These are phyloP conservation scores for Phrynocephalus forsythii DNA, from an alignment of 2,797 vertebrate genomes.

Conservation along the genomic window DNA sequence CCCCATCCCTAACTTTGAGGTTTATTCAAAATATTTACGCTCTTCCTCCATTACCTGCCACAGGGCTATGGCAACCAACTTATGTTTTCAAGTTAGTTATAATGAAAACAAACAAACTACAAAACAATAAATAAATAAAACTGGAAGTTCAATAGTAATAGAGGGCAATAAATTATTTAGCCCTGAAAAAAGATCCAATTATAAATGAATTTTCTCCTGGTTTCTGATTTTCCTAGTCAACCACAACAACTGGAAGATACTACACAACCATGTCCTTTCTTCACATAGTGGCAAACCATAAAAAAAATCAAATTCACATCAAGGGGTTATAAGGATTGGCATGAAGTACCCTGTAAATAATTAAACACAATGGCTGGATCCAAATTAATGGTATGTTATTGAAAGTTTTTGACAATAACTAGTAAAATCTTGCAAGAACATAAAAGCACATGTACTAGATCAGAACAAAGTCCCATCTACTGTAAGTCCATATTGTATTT, in stretches of 20 bases:
- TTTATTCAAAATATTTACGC: background rate
- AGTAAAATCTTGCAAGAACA: background rate
- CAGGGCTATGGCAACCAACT: background rate
- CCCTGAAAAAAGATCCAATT: too few relatives aligned
- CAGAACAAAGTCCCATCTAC: background rate
- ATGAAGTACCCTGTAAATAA: background rate
- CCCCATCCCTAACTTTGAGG: too few relatives aligned
- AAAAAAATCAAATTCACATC: too few relatives aligned
- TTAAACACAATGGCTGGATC: background rate
- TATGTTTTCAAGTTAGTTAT: background rate
- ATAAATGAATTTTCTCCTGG: too few relatives aligned
- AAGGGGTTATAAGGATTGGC: too few relatives aligned
- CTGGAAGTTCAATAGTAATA: background rate
- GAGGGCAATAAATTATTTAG: background rate
- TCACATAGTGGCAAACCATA: too few relatives aligned
- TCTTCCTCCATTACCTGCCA: background rate
- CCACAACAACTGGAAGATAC: too few relatives aligned
- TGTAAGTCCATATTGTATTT: background rate
- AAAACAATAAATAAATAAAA: background rate
- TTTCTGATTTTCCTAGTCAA: too few relatives aligned
- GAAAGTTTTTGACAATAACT: background rate
- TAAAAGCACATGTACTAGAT: background rate
- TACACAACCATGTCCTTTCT: too few relatives aligned
- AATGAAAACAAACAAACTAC: background rate
- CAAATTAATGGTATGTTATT: background rate